These are phyloP conservation scores for Pteromalus puparum DNA, from an alignment of 1,140 invertebrate species.

Conservation along the genomic window DNA sequence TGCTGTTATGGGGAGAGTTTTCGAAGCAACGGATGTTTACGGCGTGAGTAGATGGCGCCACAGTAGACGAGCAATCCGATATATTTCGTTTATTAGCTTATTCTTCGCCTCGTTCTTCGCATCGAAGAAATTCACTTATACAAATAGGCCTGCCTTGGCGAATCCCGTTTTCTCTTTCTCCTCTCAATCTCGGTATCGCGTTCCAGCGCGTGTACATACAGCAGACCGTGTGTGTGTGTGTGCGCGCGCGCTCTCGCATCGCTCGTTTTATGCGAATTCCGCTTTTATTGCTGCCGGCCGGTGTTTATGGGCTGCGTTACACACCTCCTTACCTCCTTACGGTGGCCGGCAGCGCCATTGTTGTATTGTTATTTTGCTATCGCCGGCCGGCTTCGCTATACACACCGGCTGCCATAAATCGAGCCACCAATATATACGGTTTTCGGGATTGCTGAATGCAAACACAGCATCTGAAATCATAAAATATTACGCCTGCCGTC, in stretches of 20 bases:
- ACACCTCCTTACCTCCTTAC: slow-evolving; percentile 53
- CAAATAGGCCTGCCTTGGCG: too few species aligned
- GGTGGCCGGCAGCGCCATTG: slow-evolving; percentile 8
- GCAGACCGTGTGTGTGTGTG: neutral
- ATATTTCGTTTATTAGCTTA: too few species aligned
- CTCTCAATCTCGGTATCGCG: slow-evolving; percentile 28
- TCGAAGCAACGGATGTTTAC: too few species aligned
- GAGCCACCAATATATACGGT: too few species aligned
- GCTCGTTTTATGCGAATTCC: slow-evolving; percentile 56
- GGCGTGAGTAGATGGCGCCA: too few species aligned
- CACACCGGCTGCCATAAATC: neutral
- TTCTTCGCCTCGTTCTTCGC: too few species aligned
- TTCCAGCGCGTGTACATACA: neutral
- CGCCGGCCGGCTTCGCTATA: neutral
- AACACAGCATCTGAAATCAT: too few species aligned
- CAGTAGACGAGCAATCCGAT: too few species aligned
- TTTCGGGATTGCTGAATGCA: too few species aligned
- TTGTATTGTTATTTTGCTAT: neutral
- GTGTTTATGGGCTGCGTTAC: slow-evolving; percentile 50
- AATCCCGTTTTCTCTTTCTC: neutral
- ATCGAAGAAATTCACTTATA: too few species aligned
- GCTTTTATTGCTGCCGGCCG: slow-evolving; percentile 54
- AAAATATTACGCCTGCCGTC: too few species aligned
- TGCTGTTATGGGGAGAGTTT: neutral
- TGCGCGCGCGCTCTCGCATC: slow-evolving; percentile 37